phyloP scores from a whole-genome alignment of 35 echinoderm and acorn worm species.

The Strongylocentrotus purpuratus region DNA sequence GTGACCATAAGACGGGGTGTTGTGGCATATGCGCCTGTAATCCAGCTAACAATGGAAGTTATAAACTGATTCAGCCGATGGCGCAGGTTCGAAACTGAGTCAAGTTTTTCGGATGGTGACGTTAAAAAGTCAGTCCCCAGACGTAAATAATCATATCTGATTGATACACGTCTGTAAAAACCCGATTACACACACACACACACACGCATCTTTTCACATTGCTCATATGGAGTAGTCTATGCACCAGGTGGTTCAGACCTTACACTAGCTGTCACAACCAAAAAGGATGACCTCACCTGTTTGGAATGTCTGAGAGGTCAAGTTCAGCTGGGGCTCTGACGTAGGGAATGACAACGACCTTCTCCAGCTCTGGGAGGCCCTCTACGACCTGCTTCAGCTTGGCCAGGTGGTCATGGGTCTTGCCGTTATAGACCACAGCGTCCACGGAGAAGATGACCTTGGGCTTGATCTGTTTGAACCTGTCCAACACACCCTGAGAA shows the following conservation, averaged over 20 bases:
- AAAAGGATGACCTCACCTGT: slow-evolving; percentile 61
- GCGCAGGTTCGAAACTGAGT: too few species aligned
- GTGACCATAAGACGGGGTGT: too few species aligned
- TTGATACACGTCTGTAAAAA: too few species aligned
- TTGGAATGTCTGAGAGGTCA: slow-evolving; percentile 83
- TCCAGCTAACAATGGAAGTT: too few species aligned
- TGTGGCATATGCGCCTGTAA: too few species aligned
- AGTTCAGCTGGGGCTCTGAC: slow-evolving; percentile 73
- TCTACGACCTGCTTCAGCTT: slow-evolving; percentile 85
- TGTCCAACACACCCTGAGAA: slow-evolving; percentile 88
- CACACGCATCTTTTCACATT: not conserved
- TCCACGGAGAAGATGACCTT: slow-evolving; percentile 98
- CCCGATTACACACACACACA: too few species aligned
- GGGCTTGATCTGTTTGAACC: slow-evolving; percentile 90
- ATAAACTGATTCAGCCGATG: too few species aligned
- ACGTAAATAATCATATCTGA: too few species aligned
- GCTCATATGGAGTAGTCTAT: not conserved
- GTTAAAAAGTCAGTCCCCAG: too few species aligned
- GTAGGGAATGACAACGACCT: slow-evolving; percentile 80
- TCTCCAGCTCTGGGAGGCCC: slow-evolving; percentile 82
- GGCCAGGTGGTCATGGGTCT: slow-evolving; percentile 78
- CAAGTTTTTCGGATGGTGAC: too few species aligned
- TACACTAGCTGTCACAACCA: not conserved
- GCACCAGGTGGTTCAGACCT: not conserved
- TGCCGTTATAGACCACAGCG: slow-evolving; percentile 90